phyloP scores from a whole-genome alignment of 1,140 invertebrate genomes.

The Vanessa atalanta region DNA sequence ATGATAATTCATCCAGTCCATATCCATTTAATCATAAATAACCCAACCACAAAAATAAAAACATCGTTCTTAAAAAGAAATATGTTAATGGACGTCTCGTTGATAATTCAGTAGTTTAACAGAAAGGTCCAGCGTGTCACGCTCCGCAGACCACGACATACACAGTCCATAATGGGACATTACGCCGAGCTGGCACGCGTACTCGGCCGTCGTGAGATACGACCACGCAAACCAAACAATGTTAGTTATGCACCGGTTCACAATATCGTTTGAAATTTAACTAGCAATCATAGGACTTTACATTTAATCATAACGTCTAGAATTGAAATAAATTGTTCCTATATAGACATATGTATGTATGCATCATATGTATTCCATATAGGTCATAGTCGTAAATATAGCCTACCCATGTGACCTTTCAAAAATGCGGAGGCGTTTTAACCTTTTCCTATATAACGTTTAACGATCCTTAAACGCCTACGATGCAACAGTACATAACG shows the following conservation, averaged over 20 bases:
- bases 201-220: slow-evolving; percentile 33
- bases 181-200: slow-evolving; percentile 30
- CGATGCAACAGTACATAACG: not conserved
- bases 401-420: slow-evolving; percentile 7
- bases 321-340: slow-evolving; percentile 1
- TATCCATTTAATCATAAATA: not conserved
- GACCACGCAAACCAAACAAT: slow-evolving; percentile 35
- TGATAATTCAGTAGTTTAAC: slow-evolving; percentile 24
- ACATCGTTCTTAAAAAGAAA: not conserved
- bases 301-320: not conserved
- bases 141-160: slow-evolving; percentile 27
- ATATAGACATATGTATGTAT: not conserved
- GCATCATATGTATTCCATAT: not conserved
- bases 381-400: not conserved
- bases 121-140: slow-evolving; percentile 18
- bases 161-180: slow-evolving; percentile 31
- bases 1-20: too few relatives aligned
- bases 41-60: not conserved
- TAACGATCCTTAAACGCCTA: not conserved
- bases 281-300: not conserved
- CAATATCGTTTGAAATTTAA: slow-evolving; percentile 21
- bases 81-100: slow-evolving; percentile 15
- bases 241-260: slow-evolving; percentile 21
- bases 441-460: not conserved
- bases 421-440: slow-evolving; percentile 4